A percentile compares a stretch with the other conserved stretches of the same genome.
Evolutionary conservation across 64 coral and sea anemone genomes (phyloP).

Genomic region (Exaiptasia diaphana): DNA sequence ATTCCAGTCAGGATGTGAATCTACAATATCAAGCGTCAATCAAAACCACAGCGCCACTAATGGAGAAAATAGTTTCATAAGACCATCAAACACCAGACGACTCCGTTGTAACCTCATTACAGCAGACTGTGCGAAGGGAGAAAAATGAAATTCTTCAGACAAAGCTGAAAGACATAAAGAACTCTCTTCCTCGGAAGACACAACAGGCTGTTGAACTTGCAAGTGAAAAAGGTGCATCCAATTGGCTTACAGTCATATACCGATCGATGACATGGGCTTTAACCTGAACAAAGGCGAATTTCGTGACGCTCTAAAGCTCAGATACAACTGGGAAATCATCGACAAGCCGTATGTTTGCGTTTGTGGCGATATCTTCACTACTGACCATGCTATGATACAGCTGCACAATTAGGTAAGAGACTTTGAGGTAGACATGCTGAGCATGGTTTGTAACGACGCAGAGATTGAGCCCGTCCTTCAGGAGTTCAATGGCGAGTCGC

Average conservation of each 20-base stretch:
- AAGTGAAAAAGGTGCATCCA: slow-evolving; percentile 36
- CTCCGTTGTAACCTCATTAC: slow-evolving; percentile 18
- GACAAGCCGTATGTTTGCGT: slow-evolving; percentile 12
- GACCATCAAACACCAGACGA: slow-evolving; percentile 54
- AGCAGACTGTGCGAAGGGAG: slow-evolving; percentile 34
- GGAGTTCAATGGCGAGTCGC: slow-evolving; percentile 8
- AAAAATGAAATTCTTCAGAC: not conserved
- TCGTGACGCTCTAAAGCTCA: not conserved
- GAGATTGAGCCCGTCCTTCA: slow-evolving; percentile 31
- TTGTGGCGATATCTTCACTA: slow-evolving; percentile 15
- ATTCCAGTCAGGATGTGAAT: not conserved
- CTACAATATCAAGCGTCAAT: slow-evolving; percentile 18
- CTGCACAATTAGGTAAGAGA: not conserved
- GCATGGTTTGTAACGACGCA: slow-evolving; percentile 27
- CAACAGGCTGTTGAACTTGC: slow-evolving; percentile 25
- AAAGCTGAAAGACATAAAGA: slow-evolving; percentile 1
- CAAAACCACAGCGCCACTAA: slow-evolving; percentile 44
- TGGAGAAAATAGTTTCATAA: slow-evolving; percentile 40
- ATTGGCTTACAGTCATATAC: slow-evolving; percentile 37
- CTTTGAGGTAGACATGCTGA: slow-evolving; percentile 8
- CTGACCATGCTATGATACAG: slow-evolving; percentile 23
- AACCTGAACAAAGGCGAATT: slow-evolving; percentile 36
- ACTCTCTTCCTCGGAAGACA: slow-evolving; percentile 23
- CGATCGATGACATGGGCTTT: slow-evolving; percentile 31
- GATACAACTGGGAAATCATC: slow-evolving; percentile 39